phyloP scores from a whole-genome alignment of 2,888 invertebrate species.

The Panzeria rudis region DNA sequence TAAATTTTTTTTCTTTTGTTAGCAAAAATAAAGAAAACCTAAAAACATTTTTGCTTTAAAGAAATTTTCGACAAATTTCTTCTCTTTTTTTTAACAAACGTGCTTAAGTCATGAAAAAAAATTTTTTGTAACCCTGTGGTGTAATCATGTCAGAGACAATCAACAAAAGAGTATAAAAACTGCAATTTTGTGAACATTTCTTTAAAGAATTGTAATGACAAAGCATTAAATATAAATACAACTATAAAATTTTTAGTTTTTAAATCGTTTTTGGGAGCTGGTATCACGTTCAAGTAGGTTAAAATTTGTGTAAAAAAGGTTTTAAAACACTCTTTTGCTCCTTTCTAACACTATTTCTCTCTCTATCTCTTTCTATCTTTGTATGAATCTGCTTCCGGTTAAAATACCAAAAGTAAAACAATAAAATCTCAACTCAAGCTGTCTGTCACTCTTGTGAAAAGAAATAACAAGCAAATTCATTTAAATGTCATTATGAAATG shows the following conservation, averaged over 20 bases:
- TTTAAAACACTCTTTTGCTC: neutral
- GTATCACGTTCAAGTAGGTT: constrained; percentile 54
- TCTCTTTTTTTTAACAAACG: constrained; percentile 21
- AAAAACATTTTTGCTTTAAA: constrained; percentile 21
- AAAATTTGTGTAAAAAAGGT: neutral
- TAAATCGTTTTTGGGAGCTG: constrained; percentile 44
- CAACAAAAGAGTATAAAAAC: constrained; percentile 1
- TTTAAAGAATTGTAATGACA: constrained; percentile 36
- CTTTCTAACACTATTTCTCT: neutral
- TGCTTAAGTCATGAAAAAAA: constrained; percentile 2
- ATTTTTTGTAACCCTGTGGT: constrained; percentile 25
- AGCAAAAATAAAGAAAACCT: neutral
- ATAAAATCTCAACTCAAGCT: constrained; percentile 33
- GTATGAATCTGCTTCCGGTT: constrained; percentile 54
- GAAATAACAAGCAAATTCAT: neutral
- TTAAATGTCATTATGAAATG: constrained; percentile 26
- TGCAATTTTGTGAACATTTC: constrained; percentile 10
- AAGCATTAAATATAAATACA: neutral
- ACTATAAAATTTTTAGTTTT: neutral
- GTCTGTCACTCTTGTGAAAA: constrained; percentile 23
- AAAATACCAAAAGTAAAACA: constrained; percentile 10
- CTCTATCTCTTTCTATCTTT: neutral
- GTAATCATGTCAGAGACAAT: constrained; percentile 50
- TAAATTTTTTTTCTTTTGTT: constrained; percentile 10
- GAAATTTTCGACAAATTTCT: constrained; percentile 19